Percentiles rank a stretch among this genome's conserved stretches.
Conservation (phyloP, 2,113 vertebrate genomes). For the Prolemur simus region DNA sequence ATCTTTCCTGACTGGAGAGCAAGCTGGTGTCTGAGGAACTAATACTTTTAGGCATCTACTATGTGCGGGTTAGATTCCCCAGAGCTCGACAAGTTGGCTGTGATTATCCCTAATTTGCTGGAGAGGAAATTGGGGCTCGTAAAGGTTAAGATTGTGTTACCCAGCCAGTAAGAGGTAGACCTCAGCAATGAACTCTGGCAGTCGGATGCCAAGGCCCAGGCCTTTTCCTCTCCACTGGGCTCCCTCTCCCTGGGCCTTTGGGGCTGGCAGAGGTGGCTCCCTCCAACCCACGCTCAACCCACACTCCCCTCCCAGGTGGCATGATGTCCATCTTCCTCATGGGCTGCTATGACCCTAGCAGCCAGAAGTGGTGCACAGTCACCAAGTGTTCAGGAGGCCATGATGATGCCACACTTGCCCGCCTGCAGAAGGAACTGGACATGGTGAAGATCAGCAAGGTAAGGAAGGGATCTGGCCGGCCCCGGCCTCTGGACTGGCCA, state of each 20-base stretch:
- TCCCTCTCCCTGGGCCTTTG: not conserved
- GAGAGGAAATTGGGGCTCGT: not conserved
- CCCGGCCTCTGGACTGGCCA: rapidly evolving
- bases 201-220: not conserved
- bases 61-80: not conserved
- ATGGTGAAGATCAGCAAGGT: constrained; percentile 99
- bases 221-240: not conserved
- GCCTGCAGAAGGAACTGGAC: constrained; percentile 96
- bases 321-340: constrained; percentile 99
- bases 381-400: constrained; percentile 97
- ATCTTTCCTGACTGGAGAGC: not conserved
- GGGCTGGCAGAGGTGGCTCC: not conserved
- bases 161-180: not conserved
- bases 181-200: not conserved
- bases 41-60: not conserved
- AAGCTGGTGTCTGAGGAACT: not conserved
- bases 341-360: constrained; percentile 95
- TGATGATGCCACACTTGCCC: constrained; percentile 93
- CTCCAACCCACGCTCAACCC: not conserved
- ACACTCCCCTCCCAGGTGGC: constrained; percentile 86
- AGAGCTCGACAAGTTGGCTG: not conserved
- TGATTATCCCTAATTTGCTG: not conserved
- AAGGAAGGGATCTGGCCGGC: not conserved
- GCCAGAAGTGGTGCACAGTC: constrained; percentile 97
- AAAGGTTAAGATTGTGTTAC: too few relatives aligned